Percentiles rank a stretch among this genome's conserved stretches.
phyloP scores from a whole-genome alignment of 2,113 vertebrate species.

The Melanostigma gelatinosum region DNA sequence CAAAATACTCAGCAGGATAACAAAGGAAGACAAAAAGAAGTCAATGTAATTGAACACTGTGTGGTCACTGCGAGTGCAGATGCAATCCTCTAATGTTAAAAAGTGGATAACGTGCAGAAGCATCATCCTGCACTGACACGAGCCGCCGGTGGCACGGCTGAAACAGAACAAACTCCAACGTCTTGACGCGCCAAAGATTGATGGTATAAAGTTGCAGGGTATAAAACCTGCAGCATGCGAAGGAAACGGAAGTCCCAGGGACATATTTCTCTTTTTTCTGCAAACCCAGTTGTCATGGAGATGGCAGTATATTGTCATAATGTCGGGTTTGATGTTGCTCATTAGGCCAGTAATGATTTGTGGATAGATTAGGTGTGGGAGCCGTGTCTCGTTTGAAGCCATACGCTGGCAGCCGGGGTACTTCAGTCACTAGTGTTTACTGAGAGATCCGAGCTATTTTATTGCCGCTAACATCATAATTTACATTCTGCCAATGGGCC shows the following conservation, averaged over 20 bases:
- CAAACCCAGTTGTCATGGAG: slow-evolving; percentile 70
- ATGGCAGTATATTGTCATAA: slow-evolving; percentile 58
- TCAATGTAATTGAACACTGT: slow-evolving; percentile 61
- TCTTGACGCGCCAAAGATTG: neutral
- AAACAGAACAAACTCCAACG: neutral
- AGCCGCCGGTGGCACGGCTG: neutral
- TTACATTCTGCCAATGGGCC: slow-evolving; percentile 52
- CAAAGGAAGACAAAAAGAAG: slow-evolving; percentile 39
- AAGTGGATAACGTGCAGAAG: slow-evolving; percentile 27
- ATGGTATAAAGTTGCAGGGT: slow-evolving; percentile 14
- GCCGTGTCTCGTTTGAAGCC: slow-evolving; percentile 55
- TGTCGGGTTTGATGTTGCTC: slow-evolving; percentile 64
- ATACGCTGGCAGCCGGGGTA: slow-evolving; percentile 8
- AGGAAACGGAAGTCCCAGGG: neutral
- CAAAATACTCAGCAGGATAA: slow-evolving; percentile 42
- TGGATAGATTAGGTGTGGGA: slow-evolving; percentile 60
- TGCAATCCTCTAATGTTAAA: slow-evolving; percentile 34
- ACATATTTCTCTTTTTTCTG: neutral
- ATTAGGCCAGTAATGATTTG: slow-evolving; percentile 67
- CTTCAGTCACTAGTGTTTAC: slow-evolving; percentile 63
- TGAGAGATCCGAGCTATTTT: slow-evolving; percentile 40
- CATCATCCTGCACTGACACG: slow-evolving; percentile 19
- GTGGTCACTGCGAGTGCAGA: slow-evolving; percentile 43
- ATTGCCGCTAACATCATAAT: slow-evolving; percentile 67
- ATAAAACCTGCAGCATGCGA: slow-evolving; percentile 9